phyloP scores from a whole-genome alignment of 2,888 invertebrate genomes.

The Lasioglossum pauxillum region DNA sequence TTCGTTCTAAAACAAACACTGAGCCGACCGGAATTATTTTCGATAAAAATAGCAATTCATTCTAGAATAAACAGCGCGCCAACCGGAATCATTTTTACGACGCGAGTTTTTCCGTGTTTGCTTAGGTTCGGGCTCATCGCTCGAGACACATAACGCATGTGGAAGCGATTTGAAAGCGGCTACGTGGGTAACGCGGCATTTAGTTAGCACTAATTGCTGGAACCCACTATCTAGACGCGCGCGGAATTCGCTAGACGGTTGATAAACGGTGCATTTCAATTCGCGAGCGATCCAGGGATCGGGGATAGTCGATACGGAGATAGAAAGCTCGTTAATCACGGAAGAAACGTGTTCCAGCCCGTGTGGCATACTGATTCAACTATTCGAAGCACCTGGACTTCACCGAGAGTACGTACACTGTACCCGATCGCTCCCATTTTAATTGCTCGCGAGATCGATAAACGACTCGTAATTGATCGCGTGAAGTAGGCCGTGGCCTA shows the following conservation, averaged over 20 bases:
- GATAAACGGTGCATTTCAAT: conserved; percentile 54
- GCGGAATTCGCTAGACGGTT: conserved; percentile 35
- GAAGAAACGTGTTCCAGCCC: conserved; percentile 19
- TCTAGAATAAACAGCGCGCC: not conserved
- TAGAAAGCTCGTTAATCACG: conserved; percentile 63
- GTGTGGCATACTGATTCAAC: conserved; percentile 46
- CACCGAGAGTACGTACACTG: not conserved
- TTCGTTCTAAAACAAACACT: not conserved
- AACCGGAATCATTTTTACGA: not conserved
- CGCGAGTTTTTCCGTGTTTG: not conserved
- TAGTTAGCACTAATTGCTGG: conserved; percentile 45
- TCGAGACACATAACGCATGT: conserved; percentile 26
- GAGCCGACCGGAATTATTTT: not conserved
- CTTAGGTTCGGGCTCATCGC: not conserved
- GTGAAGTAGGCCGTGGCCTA: conserved; percentile 57
- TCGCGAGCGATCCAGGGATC: conserved; percentile 26
- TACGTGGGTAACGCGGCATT: conserved; percentile 24
- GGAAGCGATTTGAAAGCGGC: conserved; percentile 24
- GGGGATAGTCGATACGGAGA: conserved; percentile 31
- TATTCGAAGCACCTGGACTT: conserved; percentile 22
- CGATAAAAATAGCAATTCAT: not conserved
- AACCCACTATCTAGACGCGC: conserved; percentile 26
- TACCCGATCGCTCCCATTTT: conserved; percentile 12
- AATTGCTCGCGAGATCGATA: conserved; percentile 25
- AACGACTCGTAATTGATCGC: conserved; percentile 36